Conservation (phyloP, 2,113 vertebrate species). For the Haemorhous mexicanus region DNA sequence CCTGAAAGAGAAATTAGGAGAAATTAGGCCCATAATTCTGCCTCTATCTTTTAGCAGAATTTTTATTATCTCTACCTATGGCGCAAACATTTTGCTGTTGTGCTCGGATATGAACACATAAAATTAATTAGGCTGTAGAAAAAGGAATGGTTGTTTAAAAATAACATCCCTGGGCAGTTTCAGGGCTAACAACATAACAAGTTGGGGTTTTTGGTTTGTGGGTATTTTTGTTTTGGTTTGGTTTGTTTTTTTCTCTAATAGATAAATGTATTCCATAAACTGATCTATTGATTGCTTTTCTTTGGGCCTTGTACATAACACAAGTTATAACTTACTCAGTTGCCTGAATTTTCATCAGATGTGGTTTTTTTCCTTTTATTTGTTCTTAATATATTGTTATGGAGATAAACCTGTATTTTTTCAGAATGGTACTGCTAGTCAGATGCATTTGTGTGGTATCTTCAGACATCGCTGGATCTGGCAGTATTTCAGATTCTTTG, state of each 20-base stretch:
- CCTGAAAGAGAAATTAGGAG: background rate
- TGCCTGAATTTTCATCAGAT: background rate
- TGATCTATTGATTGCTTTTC: background rate
- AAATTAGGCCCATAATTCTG: background rate
- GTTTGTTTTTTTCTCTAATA: background rate
- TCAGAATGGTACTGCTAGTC: background rate
- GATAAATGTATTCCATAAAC: background rate
- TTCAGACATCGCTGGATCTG: background rate
- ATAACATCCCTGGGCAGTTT: background rate
- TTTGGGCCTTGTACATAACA: background rate
- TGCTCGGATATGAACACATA: background rate
- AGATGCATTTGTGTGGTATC: background rate
- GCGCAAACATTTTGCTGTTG: background rate
- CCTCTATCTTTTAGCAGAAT: background rate
- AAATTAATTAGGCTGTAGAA: background rate
- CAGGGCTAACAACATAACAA: background rate
- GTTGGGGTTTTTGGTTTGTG: background rate
- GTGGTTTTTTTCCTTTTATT: background rate
- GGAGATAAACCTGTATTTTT: background rate
- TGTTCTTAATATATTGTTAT: background rate
- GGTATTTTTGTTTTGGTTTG: background rate
- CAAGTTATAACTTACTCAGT: background rate
- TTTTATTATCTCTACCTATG: background rate
- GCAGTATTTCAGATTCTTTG: background rate
- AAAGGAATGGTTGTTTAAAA: background rate